These are phyloP conservation scores for Channallabes apus DNA, from an alignment of 2,797 vertebrate genomes.

Conservation along the genomic window DNA sequence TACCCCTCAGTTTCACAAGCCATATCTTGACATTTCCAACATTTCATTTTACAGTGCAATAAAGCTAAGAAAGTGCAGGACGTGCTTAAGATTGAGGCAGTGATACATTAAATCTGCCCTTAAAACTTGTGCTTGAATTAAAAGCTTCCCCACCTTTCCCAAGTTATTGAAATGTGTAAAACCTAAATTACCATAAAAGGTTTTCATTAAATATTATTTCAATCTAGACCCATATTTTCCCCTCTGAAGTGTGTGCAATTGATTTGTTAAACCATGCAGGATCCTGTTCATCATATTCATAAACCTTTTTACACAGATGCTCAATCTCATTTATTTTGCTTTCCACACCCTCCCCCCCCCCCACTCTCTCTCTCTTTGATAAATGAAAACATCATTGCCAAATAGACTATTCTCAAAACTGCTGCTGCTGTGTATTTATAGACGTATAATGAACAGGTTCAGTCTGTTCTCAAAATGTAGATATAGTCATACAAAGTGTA, in stretches of 20 bases:
- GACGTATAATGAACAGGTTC: slow-evolving; percentile 1
- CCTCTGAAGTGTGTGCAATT: slow-evolving; percentile 40
- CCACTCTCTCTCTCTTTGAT: neutral
- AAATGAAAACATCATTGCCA: slow-evolving; percentile 36
- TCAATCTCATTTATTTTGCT: slow-evolving; percentile 40
- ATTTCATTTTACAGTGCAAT: slow-evolving; percentile 44
- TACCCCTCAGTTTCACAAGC: slow-evolving; percentile 22
- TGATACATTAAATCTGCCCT: slow-evolving; percentile 50
- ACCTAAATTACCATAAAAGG: slow-evolving; percentile 43
- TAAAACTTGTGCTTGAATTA: slow-evolving; percentile 45
- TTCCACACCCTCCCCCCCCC: slow-evolving; percentile 5
- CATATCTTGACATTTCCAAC: slow-evolving; percentile 48
- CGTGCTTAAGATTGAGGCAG: slow-evolving; percentile 32
- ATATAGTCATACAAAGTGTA: neutral
- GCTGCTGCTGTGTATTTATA: neutral
- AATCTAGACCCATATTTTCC: slow-evolving; percentile 31
- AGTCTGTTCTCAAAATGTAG: neutral
- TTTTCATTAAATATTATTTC: slow-evolving; percentile 46
- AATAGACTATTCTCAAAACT: slow-evolving; percentile 21
- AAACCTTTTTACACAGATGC: slow-evolving; percentile 40
- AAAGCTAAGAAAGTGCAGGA: slow-evolving; percentile 31
- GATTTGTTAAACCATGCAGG: slow-evolving; percentile 47
- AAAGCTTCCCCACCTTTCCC: slow-evolving; percentile 12
- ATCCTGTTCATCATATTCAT: slow-evolving; percentile 46
- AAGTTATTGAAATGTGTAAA: slow-evolving; percentile 40